Percentiles rank a stretch among this genome's conserved stretches.
Evolutionary conservation across 2,888 invertebrate species (phyloP).

Genomic region (Scelioninae gen. 1): DNA sequence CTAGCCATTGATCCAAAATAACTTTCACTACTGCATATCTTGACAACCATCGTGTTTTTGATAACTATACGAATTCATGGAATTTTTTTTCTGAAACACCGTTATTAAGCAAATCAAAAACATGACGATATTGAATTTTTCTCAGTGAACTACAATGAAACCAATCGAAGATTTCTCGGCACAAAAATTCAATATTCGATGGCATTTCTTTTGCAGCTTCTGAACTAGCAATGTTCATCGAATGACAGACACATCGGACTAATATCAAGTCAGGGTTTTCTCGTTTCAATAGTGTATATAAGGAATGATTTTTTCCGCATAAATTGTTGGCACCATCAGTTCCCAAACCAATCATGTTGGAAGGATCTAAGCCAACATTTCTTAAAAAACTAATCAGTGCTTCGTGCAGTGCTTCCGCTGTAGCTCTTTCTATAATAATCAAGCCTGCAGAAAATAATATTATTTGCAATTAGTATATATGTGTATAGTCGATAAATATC

Average conservation of each 20-base stretch:
- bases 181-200: constrained; percentile 69
- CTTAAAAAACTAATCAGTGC: constrained; percentile 21
- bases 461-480: too few species aligned
- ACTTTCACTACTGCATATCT: constrained; percentile 63
- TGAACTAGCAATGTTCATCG: constrained; percentile 63
- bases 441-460: constrained; percentile 20
- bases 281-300: constrained; percentile 69
- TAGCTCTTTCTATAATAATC: constrained; percentile 34
- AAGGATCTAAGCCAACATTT: constrained; percentile 36
- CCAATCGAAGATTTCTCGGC: constrained; percentile 71
- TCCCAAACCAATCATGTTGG: constrained; percentile 71
- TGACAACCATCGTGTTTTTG: constrained; percentile 68
- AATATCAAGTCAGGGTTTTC: constrained; percentile 67
- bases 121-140: constrained; percentile 63
- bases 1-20: constrained; percentile 64
- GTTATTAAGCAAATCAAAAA: constrained; percentile 55
- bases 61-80: constrained; percentile 63
- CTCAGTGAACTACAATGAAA: constrained; percentile 68
- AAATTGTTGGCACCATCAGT: constrained; percentile 75
- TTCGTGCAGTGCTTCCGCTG: constrained; percentile 27
- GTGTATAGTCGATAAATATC: too few species aligned
- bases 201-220: constrained; percentile 62
- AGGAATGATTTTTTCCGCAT: constrained; percentile 71
- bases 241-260: constrained; percentile 72
- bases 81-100: constrained; percentile 39